These are phyloP conservation scores for Epizoanthus ramosus DNA, from an alignment of 92 coral and sea anemone genomes.

Conservation along the genomic window DNA sequence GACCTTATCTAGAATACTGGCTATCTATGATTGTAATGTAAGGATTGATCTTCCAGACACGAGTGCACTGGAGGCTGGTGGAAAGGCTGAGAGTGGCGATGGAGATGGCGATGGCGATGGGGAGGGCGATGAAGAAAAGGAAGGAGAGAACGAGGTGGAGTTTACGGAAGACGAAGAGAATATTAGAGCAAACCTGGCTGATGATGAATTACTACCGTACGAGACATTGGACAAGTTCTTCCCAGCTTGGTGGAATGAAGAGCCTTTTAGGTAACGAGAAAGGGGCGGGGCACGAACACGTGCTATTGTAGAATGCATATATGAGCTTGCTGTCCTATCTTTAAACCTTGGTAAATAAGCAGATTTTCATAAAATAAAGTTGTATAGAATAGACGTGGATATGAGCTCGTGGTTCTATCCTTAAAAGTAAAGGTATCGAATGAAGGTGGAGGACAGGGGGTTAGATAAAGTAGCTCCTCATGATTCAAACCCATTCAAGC, in stretches of 20 bases:
- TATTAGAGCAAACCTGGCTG: conserved; percentile 78
- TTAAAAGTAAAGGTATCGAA: too few relatives aligned
- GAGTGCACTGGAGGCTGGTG: conserved; percentile 42
- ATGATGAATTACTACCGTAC: conserved; percentile 81
- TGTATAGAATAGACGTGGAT: neutral
- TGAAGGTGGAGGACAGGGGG: neutral
- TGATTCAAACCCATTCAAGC: neutral
- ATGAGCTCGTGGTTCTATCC: too few relatives aligned
- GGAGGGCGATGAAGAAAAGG: conserved; percentile 47
- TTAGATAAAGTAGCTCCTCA: neutral
- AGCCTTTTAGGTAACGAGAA: conserved; percentile 79
- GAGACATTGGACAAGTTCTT: conserved; percentile 87
- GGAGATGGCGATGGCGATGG: conserved; percentile 46
- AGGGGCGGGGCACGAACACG: neutral
- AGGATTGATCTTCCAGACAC: neutral
- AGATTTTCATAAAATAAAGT: neutral
- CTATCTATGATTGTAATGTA: too few relatives aligned
- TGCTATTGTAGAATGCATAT: neutral
- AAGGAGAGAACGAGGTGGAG: conserved; percentile 73
- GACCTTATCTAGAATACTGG: too few relatives aligned
- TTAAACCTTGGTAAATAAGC: too few relatives aligned
- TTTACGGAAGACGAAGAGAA: conserved; percentile 94
- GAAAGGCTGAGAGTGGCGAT: conserved; percentile 40
- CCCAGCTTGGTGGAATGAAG: conserved; percentile 96
- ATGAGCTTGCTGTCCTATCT: neutral